phyloP scores from a whole-genome alignment of 2,888 invertebrate species.

The Eristalinus aeneus region DNA sequence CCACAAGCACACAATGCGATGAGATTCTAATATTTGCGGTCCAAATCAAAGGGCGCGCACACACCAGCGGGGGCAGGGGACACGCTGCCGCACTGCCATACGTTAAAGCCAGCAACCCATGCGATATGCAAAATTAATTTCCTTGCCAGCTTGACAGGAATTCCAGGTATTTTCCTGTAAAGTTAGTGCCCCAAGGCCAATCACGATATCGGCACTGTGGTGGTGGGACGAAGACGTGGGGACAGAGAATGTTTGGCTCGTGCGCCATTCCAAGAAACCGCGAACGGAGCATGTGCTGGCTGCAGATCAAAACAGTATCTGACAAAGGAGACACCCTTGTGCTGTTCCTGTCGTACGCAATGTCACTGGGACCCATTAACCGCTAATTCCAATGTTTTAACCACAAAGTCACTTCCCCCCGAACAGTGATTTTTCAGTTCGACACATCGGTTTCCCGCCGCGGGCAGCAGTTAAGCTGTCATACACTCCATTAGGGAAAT shows the following conservation, averaged over 20 bases:
- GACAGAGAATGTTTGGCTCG: background rate
- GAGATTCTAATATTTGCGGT: slow-evolving; percentile 43
- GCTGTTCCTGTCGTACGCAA: background rate
- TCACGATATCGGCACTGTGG: slow-evolving; percentile 9
- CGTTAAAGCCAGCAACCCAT: slow-evolving; percentile 43
- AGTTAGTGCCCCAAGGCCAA: slow-evolving; percentile 37
- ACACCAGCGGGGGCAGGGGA: background rate
- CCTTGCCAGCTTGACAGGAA: slow-evolving; percentile 44
- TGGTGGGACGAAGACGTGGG: background rate
- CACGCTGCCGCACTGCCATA: background rate
- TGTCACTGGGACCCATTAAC: background rate
- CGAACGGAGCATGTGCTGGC: background rate
- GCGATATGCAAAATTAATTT: slow-evolving; percentile 62
- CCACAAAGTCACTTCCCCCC: background rate
- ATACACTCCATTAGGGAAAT: slow-evolving; percentile 25
- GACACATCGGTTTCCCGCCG: background rate
- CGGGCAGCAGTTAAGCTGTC: background rate
- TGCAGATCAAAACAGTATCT: background rate
- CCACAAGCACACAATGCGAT: background rate
- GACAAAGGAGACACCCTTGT: background rate
- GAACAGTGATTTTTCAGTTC: slow-evolving; percentile 18
- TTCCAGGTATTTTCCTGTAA: slow-evolving; percentile 48
- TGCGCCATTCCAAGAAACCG: background rate
- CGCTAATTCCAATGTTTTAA: too few relatives aligned
- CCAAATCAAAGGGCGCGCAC: slow-evolving; percentile 41